A percentile compares a stretch with the other conserved stretches of the same genome.
phyloP scores from a whole-genome alignment of 2,888 invertebrate genomes.

The Brachyopa scutellaris region DNA sequence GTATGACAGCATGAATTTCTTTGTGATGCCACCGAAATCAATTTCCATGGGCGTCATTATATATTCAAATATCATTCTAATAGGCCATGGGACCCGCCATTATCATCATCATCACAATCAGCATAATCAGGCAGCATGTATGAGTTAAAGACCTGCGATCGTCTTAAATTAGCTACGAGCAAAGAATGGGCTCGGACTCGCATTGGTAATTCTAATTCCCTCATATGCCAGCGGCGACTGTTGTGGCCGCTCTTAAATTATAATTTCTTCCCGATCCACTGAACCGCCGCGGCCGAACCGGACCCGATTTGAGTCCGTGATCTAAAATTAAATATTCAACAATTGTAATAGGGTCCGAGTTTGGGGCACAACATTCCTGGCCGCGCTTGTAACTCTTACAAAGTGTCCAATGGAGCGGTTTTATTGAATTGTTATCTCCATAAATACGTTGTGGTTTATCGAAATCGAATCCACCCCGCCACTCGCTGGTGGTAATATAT shows the following conservation, averaged over 20 bases:
- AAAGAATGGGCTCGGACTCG: constrained; percentile 40
- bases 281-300: too few relatives aligned
- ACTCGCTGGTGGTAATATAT: constrained; percentile 38
- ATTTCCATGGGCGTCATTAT: constrained; percentile 63
- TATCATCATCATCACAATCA: constrained; percentile 65
- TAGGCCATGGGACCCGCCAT: constrained; percentile 61
- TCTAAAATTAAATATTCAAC: constrained; percentile 68
- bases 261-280: constrained; percentile 41
- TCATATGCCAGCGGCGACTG: constrained; percentile 19
- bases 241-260: constrained; percentile 58
- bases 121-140: constrained; percentile 57
- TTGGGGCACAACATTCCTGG: constrained; percentile 25
- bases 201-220: constrained; percentile 60
- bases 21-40: constrained; percentile 64
- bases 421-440: constrained; percentile 58
- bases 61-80: constrained; percentile 67
- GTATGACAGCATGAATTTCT: constrained; percentile 39
- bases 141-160: constrained; percentile 57
- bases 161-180: constrained; percentile 64
- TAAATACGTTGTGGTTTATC: constrained; percentile 1
- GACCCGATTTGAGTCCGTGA: constrained; percentile 25
- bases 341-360: constrained; percentile 42
- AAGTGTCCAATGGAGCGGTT: constrained; percentile 58
- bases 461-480: neutral
- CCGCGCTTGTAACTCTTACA: constrained; percentile 52